Conservation (phyloP, 2,797 vertebrate species). For the Rhyacichthys aspro region DNA sequence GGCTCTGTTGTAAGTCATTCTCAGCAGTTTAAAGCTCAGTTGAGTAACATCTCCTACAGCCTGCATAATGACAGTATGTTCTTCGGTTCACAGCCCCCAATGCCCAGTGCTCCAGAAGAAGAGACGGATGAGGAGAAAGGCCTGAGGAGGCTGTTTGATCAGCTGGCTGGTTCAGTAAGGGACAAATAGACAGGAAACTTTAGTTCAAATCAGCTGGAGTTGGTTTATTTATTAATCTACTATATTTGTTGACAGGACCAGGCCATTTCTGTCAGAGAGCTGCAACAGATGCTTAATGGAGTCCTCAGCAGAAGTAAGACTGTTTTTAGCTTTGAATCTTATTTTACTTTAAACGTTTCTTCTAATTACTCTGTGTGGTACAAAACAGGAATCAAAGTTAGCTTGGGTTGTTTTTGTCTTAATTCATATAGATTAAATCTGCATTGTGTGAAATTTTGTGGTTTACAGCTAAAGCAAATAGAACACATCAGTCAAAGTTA, state of each 20-base stretch:
- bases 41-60: too few species aligned
- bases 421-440: too few species aligned
- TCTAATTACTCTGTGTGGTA: too few species aligned
- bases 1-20: too few species aligned
- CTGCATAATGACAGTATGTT: background rate
- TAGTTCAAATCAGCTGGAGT: background rate
- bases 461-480: too few species aligned
- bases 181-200: conserved; percentile 57
- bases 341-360: too few species aligned
- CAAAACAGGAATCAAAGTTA: too few species aligned
- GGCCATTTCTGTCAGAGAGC: conserved; percentile 85
- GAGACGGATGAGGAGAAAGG: conserved; percentile 82
- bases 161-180: conserved; percentile 86
- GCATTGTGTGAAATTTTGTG: too few species aligned
- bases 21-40: too few species aligned
- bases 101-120: conserved; percentile 78
- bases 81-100: conserved; percentile 77
- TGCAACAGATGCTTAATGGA: conserved; percentile 86
- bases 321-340: too few species aligned
- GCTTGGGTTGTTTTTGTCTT: too few species aligned
- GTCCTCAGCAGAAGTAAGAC: conserved; percentile 88
- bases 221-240: background rate
- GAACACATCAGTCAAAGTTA: too few species aligned
- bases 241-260: conserved; percentile 79
- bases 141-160: conserved; percentile 87